These are phyloP conservation scores for Lochmaea crataegi DNA, from an alignment of 2,888 invertebrate genomes.

Conservation along the genomic window DNA sequence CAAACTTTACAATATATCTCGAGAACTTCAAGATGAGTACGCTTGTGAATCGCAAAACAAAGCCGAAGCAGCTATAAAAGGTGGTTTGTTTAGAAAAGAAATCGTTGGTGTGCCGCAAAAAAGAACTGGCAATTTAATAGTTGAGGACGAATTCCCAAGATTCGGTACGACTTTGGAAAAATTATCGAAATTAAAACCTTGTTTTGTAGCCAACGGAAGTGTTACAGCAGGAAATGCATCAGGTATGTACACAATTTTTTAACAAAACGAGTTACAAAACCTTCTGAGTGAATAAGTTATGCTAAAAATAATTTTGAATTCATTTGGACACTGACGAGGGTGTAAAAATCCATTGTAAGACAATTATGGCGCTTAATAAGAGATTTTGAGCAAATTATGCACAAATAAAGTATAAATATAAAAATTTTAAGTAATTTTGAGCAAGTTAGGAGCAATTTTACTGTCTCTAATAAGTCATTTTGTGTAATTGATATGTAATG, in stretches of 20 bases:
- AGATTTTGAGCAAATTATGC: no score
- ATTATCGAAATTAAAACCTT: slow-evolving; percentile 73
- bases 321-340: no score
- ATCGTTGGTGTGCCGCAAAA: slow-evolving; percentile 72
- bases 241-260: slow-evolving; percentile 61
- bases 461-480: no score
- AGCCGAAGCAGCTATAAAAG: slow-evolving; percentile 71
- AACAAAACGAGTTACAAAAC: no score
- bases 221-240: slow-evolving; percentile 86
- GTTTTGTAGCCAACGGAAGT: slow-evolving; percentile 72
- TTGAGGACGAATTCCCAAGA: slow-evolving; percentile 79
- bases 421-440: no score
- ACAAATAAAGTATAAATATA: no score
- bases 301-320: no score
- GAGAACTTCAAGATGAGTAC: slow-evolving; percentile 78
- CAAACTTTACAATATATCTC: slow-evolving; percentile 71
- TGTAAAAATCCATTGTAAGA: no score
- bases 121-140: slow-evolving; percentile 61
- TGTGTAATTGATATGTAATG: no score
- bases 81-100: slow-evolving; percentile 76
- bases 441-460: no score
- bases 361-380: no score
- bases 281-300: no score
- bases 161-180: slow-evolving; percentile 70
- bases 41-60: slow-evolving; percentile 77